Conservation (phyloP, 2,888 invertebrate genomes). For the Blera fallax region DNA sequence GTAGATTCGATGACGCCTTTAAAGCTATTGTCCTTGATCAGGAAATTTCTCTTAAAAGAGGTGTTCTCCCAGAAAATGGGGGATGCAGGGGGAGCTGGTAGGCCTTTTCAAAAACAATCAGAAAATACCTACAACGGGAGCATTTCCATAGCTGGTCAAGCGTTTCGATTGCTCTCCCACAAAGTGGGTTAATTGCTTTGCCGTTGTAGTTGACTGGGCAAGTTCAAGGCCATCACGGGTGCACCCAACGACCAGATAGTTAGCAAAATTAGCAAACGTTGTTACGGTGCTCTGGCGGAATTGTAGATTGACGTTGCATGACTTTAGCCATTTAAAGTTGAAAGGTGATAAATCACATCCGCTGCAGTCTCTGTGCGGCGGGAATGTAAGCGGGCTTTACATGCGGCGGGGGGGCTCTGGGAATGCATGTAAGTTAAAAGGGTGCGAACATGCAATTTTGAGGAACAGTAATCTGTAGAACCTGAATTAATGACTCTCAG, state of each 20-base stretch:
- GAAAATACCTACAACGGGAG: not conserved
- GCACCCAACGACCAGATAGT: not conserved
- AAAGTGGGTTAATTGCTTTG: not conserved
- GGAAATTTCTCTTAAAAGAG: not conserved
- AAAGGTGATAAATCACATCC: too few relatives aligned
- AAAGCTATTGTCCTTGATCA: not conserved
- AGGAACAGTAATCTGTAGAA: too few relatives aligned
- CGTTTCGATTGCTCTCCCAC: not conserved
- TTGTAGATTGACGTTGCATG: not conserved
- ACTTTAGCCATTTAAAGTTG: too few relatives aligned
- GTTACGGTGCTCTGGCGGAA: not conserved
- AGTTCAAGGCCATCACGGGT: not conserved
- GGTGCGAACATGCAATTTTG: too few relatives aligned
- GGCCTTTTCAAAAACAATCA: not conserved
- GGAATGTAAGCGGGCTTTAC: too few relatives aligned
- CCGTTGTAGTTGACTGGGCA: not conserved
- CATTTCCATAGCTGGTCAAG: not conserved
- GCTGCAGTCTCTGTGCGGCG: too few relatives aligned
- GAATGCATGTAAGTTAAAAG: too few relatives aligned
- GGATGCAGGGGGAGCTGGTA: too few relatives aligned
- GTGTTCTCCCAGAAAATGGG: not conserved
- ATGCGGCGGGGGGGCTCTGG: too few relatives aligned
- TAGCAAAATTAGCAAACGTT: not conserved
- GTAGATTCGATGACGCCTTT: not conserved
- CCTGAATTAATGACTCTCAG: too few relatives aligned